phyloP scores from a whole-genome alignment of 2,113 vertebrate species.

The rat (Rattus norvegicus) region GRCr8 NC_086023.1:144582501-144583000 shows the following conservation, averaged over 20 bases:
- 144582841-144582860: neutral
- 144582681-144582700: neutral
- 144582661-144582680: neutral
- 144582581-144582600: too few species aligned
- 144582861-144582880: neutral
- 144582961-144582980: neutral
- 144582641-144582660: neutral
- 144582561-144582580: too few species aligned
- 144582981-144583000: neutral
- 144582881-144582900: neutral
- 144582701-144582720: too few species aligned
- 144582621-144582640: neutral
- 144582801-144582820: neutral
- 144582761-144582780: neutral
- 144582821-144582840: neutral
- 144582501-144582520: neutral
- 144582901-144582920: neutral
- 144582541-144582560: too few species aligned
- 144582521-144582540: too few species aligned
- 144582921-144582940: neutral
- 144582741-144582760: too few species aligned
- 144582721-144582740: too few species aligned
- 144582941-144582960: neutral
- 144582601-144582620: neutral
- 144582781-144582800: neutral